Evolutionary conservation across 2,888 invertebrate genomes (phyloP), one percentile per base, ranked within the genome.

Genomic region (Gari tellinella): DNA sequence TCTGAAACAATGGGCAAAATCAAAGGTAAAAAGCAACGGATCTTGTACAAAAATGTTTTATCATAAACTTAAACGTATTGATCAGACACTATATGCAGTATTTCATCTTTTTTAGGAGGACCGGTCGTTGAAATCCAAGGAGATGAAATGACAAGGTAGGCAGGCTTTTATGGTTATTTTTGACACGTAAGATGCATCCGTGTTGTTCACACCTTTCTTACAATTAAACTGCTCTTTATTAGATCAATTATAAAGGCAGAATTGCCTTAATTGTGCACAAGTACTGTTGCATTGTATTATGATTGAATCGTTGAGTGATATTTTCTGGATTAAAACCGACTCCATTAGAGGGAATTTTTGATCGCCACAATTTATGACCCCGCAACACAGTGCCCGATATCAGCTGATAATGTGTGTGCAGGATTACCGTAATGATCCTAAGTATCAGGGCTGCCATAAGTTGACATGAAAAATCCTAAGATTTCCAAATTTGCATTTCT

Each of bases 61-160:
- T 10, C 14, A 21, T 7, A 4, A 14, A 21, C 17, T 15, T 10
- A 31, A 26, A 2, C 15, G 2, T 2, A 8, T 7, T 12, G 1
- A 37, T 1, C 17, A 14, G 12, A 38, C 17, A 38, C n/a, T 15
- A 55, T 15, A 7, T 40, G 2, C 1, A 52, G 19, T 58, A 51
- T 63, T 66, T 63, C 70, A 26, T 72, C 19, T 58, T 49, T 84
- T 81, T 60, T 79, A 92, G 92, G 89, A 37, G 92, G 92, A 41
- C 81, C 90, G 19, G 92, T 93, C 66, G 93, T 93, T 38, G 93
- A 93, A 86, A 92, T 93, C 86, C 91, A 93, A 67, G 93, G 93
- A 66, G 93, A 93, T 87, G 93, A 93, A 88, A 93, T 93, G 93
- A 93, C 93, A 52, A 88, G 92, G 92, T 92, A 84, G 80, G 84